These are phyloP conservation scores for Trachelipus rathkii DNA, from an alignment of 1,140 invertebrate genomes.

Conservation along the genomic window DNA sequence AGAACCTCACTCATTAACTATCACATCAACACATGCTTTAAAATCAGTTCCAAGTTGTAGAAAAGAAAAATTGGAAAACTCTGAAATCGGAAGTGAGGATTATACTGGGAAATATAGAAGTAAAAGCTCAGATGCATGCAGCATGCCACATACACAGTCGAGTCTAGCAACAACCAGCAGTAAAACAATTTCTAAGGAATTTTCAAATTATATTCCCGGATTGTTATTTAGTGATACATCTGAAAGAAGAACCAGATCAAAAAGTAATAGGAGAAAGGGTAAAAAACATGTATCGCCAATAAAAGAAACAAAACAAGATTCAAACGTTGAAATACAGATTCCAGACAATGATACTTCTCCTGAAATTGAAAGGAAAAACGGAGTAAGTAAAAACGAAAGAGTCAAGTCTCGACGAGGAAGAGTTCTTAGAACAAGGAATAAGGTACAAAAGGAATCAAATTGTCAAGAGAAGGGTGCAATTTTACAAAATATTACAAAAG, in stretches of 20 bases:
- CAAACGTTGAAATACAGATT: slow-evolving; percentile 6
- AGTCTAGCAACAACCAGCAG: not conserved
- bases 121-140: slow-evolving; percentile 23
- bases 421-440: not conserved
- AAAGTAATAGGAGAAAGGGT: slow-evolving; percentile 37
- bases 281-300: not conserved
- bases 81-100: no score
- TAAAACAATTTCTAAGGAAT: not conserved
- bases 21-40: not conserved
- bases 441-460: not conserved
- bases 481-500: not conserved
- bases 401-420: not conserved
- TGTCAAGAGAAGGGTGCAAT: not conserved
- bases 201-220: slow-evolving; percentile 37
- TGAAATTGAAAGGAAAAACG: slow-evolving; percentile 39
- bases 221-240: slow-evolving; percentile 36
- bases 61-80: not conserved
- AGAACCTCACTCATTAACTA: slow-evolving; percentile 48
- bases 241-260: slow-evolving; percentile 34
- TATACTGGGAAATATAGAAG: slow-evolving; percentile 28
- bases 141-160: not conserved
- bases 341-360: not conserved
- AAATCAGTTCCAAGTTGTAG: not conserved
- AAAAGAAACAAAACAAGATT: not conserved
- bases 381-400: slow-evolving; percentile 50